Evolutionary conservation across 2,797 vertebrate genomes (phyloP), one percentile per base, ranked within the genome.

Genomic region (Argyrosomus regius): DNA sequence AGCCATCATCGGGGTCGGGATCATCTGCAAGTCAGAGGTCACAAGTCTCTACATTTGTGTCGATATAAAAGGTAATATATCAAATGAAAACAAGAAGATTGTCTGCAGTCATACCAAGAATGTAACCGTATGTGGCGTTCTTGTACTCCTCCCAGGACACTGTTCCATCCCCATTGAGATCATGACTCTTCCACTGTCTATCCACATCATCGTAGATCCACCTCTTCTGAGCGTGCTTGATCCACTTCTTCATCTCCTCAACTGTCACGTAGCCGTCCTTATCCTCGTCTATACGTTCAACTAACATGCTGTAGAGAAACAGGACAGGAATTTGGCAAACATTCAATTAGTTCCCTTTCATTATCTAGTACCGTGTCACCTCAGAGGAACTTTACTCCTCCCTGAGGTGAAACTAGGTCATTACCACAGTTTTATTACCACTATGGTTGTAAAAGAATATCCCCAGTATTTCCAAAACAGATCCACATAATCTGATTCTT

Each of bases 181-280:
- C 98, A 7, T 99, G 98, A 86, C 97, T 97, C 87, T 97, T 98
- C 98, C 97, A 98, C 94, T 99, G 98, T 10, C 98, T 95, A 81
- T 99, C 98, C 87, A 99, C 98, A 13, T 99, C 98, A 85, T 97
- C 97, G n/a, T 96, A 99, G 89, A 99, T 98, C 98, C 98, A 99
- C 85, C 97, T 97, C 85, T 98, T 99, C 88, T 99, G 98, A 41
- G 98, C 96, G 77, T 97, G 97, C 75, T 99, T 99, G 93, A 99
- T 99, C 98, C 98, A 98, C 86, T 75, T 95, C 92, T 96, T 98
- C 90, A 99, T 97, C 89, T 99, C 98, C 54, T 98, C 98, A 79
- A 93, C 94, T 0, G 97, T 98, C 81, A 99, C 98, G 53, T 95
- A 97, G 67, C 98, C 97, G 56, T 99, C 96, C 6, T 96, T 96